phyloP scores from a whole-genome alignment of 2,888 invertebrate species.

The Gisinianus flammeolus region DNA sequence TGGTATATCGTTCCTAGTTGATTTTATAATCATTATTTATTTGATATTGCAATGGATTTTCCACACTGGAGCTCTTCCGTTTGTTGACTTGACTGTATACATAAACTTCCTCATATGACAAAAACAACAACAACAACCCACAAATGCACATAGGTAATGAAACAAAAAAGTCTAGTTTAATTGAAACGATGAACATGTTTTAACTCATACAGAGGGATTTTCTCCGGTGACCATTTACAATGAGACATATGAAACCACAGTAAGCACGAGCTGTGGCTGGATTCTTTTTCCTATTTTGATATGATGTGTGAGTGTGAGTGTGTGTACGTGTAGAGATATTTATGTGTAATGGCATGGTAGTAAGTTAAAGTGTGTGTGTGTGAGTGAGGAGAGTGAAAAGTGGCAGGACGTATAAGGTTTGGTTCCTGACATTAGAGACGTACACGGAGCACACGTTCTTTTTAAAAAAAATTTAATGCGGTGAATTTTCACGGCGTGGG shows the following conservation, averaged over 20 bases:
- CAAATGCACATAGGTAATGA: background rate
- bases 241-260: background rate
- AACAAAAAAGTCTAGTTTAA: background rate
- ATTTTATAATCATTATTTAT: too few species aligned
- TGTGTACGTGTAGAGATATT: background rate
- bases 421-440: background rate
- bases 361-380: background rate
- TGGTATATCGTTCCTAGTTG: too few species aligned
- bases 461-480: slow-evolving; percentile 27
- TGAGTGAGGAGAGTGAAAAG: background rate
- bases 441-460: slow-evolving; percentile 11
- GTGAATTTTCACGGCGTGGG: slow-evolving; percentile 24
- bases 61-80: too few species aligned
- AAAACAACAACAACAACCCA: background rate
- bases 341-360: too few species aligned
- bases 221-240: slow-evolving; percentile 10
- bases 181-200: slow-evolving; percentile 25
- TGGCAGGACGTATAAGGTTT: background rate
- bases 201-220: slow-evolving; percentile 13
- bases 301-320: background rate
- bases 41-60: too few species aligned
- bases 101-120: too few species aligned
- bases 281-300: background rate
- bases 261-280: background rate
- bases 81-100: too few species aligned